Percentiles rank a stretch among this genome's conserved stretches.
Evolutionary conservation across 2,888 invertebrate genomes (phyloP).

Genomic region (Platerodrilus igneus): DNA sequence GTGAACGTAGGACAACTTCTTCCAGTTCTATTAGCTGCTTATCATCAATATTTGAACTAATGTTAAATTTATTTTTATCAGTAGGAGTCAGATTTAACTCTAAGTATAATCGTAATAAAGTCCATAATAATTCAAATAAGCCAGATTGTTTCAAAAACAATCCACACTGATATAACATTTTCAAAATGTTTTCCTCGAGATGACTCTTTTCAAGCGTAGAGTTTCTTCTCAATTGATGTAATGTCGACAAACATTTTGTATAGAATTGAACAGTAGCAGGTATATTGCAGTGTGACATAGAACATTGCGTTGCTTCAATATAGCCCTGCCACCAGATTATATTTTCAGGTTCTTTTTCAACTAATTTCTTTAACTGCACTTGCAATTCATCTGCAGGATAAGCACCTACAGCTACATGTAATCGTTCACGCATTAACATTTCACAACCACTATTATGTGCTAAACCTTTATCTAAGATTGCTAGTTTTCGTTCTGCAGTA

Average conservation of each 20-base stretch:
- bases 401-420: constrained; percentile 49
- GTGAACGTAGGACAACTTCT: constrained; percentile 56
- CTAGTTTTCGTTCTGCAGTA: constrained; percentile 55
- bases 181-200: constrained; percentile 45
- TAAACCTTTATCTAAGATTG: constrained; percentile 59
- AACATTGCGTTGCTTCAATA: constrained; percentile 52
- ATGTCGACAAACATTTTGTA: constrained; percentile 48
- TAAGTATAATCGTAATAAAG: constrained; percentile 62
- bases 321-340: constrained; percentile 53
- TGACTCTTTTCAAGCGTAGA: constrained; percentile 39
- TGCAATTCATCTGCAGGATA: constrained; percentile 59
- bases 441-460: constrained; percentile 53
- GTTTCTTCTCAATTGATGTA: constrained; percentile 46
- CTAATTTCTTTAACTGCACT: constrained; percentile 46
- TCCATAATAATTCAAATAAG: constrained; percentile 71
- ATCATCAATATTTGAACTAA: constrained; percentile 43
- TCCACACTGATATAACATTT: constrained; percentile 53
- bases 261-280: constrained; percentile 57
- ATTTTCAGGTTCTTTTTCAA: constrained; percentile 51
- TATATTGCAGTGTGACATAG: constrained; percentile 60
- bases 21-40: constrained; percentile 56
- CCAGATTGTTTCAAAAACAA: constrained; percentile 67
- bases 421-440: constrained; percentile 50
- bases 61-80: constrained; percentile 34
- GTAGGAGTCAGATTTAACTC: constrained; percentile 58